phyloP scores from a whole-genome alignment of 2,797 vertebrate genomes.

The Mallotus villosus region DNA sequence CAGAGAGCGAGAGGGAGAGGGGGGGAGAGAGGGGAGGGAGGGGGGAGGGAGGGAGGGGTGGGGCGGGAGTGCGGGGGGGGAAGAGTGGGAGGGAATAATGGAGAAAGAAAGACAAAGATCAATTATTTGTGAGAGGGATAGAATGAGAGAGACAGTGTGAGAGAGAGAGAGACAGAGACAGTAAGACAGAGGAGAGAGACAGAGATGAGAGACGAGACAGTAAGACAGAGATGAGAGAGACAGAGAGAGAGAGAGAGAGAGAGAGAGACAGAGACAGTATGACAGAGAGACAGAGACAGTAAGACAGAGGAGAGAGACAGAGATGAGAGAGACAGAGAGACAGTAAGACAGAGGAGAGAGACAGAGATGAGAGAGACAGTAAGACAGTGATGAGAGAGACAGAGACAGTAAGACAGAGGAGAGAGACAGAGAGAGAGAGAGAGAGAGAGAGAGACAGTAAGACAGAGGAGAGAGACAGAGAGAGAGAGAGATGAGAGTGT shows the following conservation, averaged over 20 bases:
- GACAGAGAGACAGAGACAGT: neutral
- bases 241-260: neutral
- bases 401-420: neutral
- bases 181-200: neutral
- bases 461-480: neutral
- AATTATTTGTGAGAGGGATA: neutral
- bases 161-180: too few species aligned
- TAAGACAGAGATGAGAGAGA: neutral
- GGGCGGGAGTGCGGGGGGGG: conserved; percentile 15
- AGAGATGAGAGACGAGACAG: neutral
- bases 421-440: neutral
- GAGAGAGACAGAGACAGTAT: too few species aligned
- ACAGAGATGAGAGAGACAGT: neutral
- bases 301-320: neutral
- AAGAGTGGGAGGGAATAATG: neutral
- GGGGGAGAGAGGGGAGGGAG: conserved; percentile 23
- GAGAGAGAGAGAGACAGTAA: neutral
- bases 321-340: neutral
- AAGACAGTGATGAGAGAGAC: too few species aligned
- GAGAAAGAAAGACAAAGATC: neutral
- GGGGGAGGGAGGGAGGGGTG: conserved; percentile 21
- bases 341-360: neutral
- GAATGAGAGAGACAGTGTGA: too few species aligned
- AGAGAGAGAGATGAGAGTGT: neutral
- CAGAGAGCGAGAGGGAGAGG: conserved; percentile 34